A percentile compares a stretch with the other conserved stretches of the same genome.
Conservation (phyloP, 2,113 vertebrate genomes). For the Fukomys damarensis region DNA sequence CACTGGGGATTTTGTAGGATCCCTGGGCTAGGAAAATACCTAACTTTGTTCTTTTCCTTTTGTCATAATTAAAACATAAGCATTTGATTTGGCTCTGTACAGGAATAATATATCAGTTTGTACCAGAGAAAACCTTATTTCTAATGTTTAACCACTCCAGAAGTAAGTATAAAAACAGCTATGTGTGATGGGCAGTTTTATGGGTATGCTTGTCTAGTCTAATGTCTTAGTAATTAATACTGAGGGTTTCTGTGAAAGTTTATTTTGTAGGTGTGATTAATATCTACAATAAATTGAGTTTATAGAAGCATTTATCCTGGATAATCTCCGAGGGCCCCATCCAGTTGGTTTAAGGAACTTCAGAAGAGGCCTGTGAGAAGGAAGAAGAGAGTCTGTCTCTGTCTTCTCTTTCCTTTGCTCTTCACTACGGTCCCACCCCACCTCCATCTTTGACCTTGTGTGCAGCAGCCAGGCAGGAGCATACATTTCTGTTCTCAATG, state of each 20-base stretch:
- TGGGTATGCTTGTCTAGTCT: not conserved
- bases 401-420: rapidly evolving
- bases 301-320: not conserved
- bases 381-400: not conserved
- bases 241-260: not conserved
- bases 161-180: not conserved
- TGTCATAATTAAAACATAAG: not conserved
- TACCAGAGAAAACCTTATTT: not conserved
- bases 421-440: not conserved
- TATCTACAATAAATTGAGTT: not conserved
- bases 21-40: not conserved
- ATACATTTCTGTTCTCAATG: not conserved
- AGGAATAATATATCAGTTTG: not conserved
- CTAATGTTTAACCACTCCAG: not conserved
- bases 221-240: not conserved
- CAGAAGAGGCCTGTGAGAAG: not conserved
- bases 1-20: not conserved
- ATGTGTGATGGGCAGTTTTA: not conserved
- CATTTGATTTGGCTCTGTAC: not conserved
- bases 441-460: not conserved
- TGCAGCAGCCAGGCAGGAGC: not conserved
- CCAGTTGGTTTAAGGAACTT: not conserved
- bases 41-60: not conserved
- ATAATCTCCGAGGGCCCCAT: not conserved
- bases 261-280: not conserved